A percentile compares a stretch with the other conserved stretches of the same genome.
Evolutionary conservation across 1,140 invertebrate species (phyloP).

Genomic region (Lordiphosa mommai): DNA sequence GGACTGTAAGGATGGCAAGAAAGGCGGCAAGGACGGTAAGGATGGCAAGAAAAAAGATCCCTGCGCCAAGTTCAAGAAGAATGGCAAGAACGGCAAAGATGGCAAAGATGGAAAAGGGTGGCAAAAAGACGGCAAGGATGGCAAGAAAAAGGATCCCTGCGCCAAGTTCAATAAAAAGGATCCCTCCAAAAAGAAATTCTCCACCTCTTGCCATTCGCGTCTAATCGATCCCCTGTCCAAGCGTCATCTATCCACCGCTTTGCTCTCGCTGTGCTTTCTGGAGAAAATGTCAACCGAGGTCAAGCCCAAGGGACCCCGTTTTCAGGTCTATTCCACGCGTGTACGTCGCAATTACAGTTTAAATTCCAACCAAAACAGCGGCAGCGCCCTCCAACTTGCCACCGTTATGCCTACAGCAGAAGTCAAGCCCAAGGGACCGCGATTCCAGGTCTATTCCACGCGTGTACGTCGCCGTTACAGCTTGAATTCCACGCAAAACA

Average conservation of each 20-base stretch:
- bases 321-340: too few relatives aligned
- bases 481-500: too few relatives aligned
- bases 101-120: conserved; percentile 19
- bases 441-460: conserved; percentile 25
- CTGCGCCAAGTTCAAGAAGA: conserved; percentile 26
- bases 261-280: too few relatives aligned
- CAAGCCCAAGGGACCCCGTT: too few relatives aligned
- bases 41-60: conserved; percentile 20
- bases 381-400: too few relatives aligned
- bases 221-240: conserved; percentile 4
- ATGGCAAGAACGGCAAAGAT: conserved; percentile 2
- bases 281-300: too few relatives aligned
- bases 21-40: conserved; percentile 13
- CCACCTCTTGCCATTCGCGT: conserved; percentile 14
- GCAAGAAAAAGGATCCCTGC: conserved; percentile 33
- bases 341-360: too few relatives aligned
- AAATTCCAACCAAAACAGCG: too few relatives aligned
- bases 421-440: not conserved
- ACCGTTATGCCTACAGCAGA: not conserved
- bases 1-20: conserved; percentile 15
- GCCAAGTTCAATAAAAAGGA: conserved; percentile 32
- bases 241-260: conserved; percentile 28
- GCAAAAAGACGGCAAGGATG: conserved; percentile 10
- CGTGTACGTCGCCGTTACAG: not conserved
- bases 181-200: conserved; percentile 40